Evolutionary conservation across 2,888 invertebrate genomes (phyloP).

Genomic region (Chrysodeixis includens): DNA sequence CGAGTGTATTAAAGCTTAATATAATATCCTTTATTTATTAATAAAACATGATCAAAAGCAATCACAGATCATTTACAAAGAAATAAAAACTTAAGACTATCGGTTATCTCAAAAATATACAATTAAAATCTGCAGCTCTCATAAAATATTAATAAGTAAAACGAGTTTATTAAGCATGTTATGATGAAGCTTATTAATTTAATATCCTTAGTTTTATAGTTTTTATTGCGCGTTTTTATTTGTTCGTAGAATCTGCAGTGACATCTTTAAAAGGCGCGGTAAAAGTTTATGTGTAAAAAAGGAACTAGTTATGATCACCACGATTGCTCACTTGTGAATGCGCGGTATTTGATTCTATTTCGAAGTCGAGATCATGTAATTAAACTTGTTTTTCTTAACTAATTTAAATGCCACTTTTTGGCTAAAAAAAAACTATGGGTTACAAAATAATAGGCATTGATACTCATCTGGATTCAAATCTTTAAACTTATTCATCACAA

Average conservation of each 20-base stretch:
- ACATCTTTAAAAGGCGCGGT: too few relatives aligned
- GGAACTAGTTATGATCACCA: too few relatives aligned
- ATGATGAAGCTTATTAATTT: neutral
- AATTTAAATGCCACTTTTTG: too few relatives aligned
- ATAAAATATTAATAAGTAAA: neutral
- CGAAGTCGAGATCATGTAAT: too few relatives aligned
- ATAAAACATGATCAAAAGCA: neutral
- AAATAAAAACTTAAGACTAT: neutral
- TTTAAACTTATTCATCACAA: too few relatives aligned
- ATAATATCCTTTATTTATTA: neutral
- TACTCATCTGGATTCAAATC: too few relatives aligned
- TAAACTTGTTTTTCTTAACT: too few relatives aligned
- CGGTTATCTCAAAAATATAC: neutral
- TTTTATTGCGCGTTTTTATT: neutral
- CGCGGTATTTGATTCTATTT: too few relatives aligned
- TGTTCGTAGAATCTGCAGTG: neutral
- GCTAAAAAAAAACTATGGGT: too few relatives aligned
- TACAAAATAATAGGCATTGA: too few relatives aligned
- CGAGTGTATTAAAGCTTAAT: neutral
- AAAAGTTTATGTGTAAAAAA: too few relatives aligned
- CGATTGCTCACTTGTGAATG: too few relatives aligned
- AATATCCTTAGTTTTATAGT: neutral
- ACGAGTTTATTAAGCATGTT: neutral
- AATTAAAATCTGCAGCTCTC: neutral
- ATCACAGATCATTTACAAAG: constrained; percentile 1